phyloP scores from a whole-genome alignment of 2,797 vertebrate genomes.

The Phataginus tricuspis region DNA sequence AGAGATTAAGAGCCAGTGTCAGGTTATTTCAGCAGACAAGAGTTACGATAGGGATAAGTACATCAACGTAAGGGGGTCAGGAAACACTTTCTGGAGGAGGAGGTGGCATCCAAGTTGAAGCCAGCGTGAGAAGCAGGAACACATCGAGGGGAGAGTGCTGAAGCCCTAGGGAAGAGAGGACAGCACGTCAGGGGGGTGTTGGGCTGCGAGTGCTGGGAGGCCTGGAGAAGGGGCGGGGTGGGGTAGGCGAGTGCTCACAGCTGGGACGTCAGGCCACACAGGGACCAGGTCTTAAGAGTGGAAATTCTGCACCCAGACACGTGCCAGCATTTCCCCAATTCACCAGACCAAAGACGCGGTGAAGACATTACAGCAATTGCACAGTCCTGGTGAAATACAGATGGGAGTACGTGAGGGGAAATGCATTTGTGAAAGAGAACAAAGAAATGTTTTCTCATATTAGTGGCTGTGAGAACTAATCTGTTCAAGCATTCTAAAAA shows the following conservation, averaged over 20 bases:
- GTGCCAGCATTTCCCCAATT: background rate
- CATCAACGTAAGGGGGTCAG: background rate
- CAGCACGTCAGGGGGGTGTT: background rate
- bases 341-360: background rate
- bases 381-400: background rate
- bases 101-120: background rate
- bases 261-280: background rate
- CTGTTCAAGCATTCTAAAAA: background rate
- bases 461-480: background rate
- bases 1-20: background rate
- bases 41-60: background rate
- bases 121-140: background rate
- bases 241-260: background rate
- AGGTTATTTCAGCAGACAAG: background rate
- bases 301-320: background rate
- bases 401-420: background rate
- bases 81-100: background rate
- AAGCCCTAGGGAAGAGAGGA: background rate
- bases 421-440: background rate
- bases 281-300: background rate
- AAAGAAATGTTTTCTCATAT: background rate
- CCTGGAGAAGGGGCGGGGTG: background rate
- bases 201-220: background rate
- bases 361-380: background rate
- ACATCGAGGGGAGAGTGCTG: too few relatives aligned